Conservation (phyloP, 2,113 vertebrate species). For the Gnathonemus echidnorhynchus region DNA sequence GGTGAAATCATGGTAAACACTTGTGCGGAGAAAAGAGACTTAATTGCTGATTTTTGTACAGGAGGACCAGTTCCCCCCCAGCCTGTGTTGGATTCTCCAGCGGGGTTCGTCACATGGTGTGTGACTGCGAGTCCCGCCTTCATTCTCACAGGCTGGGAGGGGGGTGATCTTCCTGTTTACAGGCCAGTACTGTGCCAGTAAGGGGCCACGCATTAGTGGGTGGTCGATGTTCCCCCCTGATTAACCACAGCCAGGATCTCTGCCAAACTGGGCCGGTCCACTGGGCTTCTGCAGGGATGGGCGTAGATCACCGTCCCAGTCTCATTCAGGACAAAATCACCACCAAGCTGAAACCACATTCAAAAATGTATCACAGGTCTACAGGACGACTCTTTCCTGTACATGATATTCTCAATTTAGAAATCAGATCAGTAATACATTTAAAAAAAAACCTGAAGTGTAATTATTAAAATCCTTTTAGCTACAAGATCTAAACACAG, state of each 20-base stretch:
- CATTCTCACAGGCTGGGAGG: slow-evolving; percentile 41
- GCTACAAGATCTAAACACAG: background rate
- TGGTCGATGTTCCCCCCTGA: background rate
- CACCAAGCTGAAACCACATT: slow-evolving; percentile 53
- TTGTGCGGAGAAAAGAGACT: background rate
- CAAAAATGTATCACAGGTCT: background rate
- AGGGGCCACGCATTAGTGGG: background rate
- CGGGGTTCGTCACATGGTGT: slow-evolving; percentile 40
- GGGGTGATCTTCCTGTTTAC: slow-evolving; percentile 30
- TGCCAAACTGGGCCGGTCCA: slow-evolving; percentile 46
- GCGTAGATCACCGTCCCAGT: slow-evolving; percentile 47
- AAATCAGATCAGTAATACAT: background rate
- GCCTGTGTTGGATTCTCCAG: slow-evolving; percentile 37
- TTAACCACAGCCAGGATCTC: slow-evolving; percentile 38
- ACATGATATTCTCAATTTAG: background rate
- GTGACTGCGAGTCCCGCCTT: slow-evolving; percentile 49
- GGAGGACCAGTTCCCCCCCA: slow-evolving; percentile 28
- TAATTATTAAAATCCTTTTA: background rate
- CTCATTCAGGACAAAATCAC: slow-evolving; percentile 57
- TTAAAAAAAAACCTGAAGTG: background rate
- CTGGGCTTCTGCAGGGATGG: slow-evolving; percentile 47
- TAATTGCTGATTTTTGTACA: slow-evolving; percentile 18
- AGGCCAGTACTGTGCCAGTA: slow-evolving; percentile 21
- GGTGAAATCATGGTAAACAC: background rate
- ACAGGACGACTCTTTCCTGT: background rate